phyloP scores from a whole-genome alignment of 2,888 invertebrate genomes.

The Microdon myrmicae region DNA sequence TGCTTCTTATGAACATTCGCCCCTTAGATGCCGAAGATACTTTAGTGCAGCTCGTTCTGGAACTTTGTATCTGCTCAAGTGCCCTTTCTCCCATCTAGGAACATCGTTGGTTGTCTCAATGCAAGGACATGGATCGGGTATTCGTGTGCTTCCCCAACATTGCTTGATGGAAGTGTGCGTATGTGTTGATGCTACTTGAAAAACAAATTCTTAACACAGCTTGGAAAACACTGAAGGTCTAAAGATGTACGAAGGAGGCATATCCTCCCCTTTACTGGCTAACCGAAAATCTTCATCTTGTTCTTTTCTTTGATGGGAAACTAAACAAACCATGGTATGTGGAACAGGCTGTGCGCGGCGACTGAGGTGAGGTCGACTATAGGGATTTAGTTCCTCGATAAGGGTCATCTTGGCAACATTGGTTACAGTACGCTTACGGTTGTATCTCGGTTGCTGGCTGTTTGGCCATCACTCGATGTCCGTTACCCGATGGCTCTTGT shows the following conservation, averaged over 20 bases:
- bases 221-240: slow-evolving; percentile 43
- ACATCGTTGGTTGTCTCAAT: slow-evolving; percentile 17
- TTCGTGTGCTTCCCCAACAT: slow-evolving; percentile 14
- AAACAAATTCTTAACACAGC: slow-evolving; percentile 46
- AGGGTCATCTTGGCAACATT: slow-evolving; percentile 39
- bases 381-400: slow-evolving; percentile 30
- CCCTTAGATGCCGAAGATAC: slow-evolving; percentile 13
- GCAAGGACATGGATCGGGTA: slow-evolving; percentile 31
- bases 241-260: slow-evolving; percentile 4
- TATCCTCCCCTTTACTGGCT: not conserved
- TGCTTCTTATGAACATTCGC: slow-evolving; percentile 9
- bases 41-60: not conserved
- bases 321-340: slow-evolving; percentile 26
- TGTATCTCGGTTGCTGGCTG: slow-evolving; percentile 29
- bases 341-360: too few species aligned
- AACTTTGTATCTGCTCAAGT: not conserved
- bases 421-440: too few species aligned
- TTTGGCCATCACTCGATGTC: too few species aligned
- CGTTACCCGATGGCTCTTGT: too few species aligned
- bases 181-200: slow-evolving; percentile 23
- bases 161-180: slow-evolving; percentile 4
- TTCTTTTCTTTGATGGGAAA: slow-evolving; percentile 35
- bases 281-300: slow-evolving; percentile 40
- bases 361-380: not conserved
- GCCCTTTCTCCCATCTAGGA: not conserved